Evolutionary conservation across 2,797 vertebrate species (phyloP).

Genomic region (Scarus forsteni): DNA sequence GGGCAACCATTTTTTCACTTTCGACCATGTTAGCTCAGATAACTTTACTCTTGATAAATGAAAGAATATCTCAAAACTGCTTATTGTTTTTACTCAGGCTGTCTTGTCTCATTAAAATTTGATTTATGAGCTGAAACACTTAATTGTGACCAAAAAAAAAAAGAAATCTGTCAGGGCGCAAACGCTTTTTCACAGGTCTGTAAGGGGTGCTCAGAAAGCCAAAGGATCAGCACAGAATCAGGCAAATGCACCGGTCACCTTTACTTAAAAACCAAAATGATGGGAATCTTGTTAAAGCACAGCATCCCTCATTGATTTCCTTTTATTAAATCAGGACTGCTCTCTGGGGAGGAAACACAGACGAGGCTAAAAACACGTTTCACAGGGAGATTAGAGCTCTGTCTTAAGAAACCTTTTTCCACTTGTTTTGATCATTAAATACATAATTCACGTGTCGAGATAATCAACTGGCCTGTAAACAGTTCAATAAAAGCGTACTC

Average conservation of each 20-base stretch:
- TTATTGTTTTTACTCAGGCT: no score
- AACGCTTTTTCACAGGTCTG: no score
- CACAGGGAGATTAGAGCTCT: not conserved
- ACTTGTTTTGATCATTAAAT: not conserved
- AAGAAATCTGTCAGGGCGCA: no score
- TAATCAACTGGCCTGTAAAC: conserved; percentile 14
- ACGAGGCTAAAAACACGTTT: conserved; percentile 2
- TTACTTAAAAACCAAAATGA: conserved; percentile 3
- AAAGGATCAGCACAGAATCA: not conserved
- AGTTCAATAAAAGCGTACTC: conserved; percentile 14
- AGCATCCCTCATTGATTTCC: conserved; percentile 36
- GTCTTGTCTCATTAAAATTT: no score
- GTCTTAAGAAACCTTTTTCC: not conserved
- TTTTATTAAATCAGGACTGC: conserved; percentile 17
- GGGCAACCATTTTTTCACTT: no score
- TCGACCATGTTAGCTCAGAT: no score
- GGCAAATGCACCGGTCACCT: conserved; percentile 12
- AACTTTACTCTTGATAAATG: no score
- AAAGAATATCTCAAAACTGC: no score
- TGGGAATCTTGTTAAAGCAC: conserved; percentile 12
- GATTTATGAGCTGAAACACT: no score
- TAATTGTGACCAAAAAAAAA: no score
- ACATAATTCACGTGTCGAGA: not conserved
- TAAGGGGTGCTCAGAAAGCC: not conserved
- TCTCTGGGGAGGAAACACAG: conserved; percentile 23